Evolutionary conservation across 1,140 invertebrate species (phyloP).

Genomic region (Copidosoma floridanum): DNA sequence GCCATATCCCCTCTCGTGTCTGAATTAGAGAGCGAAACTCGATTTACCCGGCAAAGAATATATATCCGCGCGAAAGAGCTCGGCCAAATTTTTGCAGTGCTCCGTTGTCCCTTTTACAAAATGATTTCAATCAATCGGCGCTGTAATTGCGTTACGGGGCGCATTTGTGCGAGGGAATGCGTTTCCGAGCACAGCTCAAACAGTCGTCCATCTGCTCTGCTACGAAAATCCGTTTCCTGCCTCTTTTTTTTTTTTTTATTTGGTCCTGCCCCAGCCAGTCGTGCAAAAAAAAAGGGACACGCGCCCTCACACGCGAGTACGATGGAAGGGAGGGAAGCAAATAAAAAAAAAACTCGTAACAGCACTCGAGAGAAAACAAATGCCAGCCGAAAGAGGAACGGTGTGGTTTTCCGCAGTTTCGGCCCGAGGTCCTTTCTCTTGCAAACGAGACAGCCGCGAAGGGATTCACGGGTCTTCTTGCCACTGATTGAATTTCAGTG

Average conservation of each 20-base stretch:
- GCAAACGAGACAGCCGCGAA: no score
- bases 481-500: no score
- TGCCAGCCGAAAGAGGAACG: background rate
- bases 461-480: background rate
- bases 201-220: background rate
- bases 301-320: background rate
- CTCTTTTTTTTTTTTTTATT: background rate
- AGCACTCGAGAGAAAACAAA: conserved; percentile 1
- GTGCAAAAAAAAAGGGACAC: background rate
- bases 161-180: background rate
- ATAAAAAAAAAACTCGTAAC: background rate
- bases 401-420: conserved; percentile 1
- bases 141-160: background rate
- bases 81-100: no score
- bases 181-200: background rate
- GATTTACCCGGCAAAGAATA: no score
- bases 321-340: no score
- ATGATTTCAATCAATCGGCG: conserved; percentile 1
- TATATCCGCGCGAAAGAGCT: no score
- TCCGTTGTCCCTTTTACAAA: background rate
- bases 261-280: background rate
- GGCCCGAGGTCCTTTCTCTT: no score
- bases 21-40: no score
- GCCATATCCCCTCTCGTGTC: background rate
- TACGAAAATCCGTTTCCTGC: conserved; percentile 1